These are phyloP conservation scores for Datnioides undecimradiatus DNA, from an alignment of 2,113 vertebrate species.

Conservation along the genomic window DNA sequence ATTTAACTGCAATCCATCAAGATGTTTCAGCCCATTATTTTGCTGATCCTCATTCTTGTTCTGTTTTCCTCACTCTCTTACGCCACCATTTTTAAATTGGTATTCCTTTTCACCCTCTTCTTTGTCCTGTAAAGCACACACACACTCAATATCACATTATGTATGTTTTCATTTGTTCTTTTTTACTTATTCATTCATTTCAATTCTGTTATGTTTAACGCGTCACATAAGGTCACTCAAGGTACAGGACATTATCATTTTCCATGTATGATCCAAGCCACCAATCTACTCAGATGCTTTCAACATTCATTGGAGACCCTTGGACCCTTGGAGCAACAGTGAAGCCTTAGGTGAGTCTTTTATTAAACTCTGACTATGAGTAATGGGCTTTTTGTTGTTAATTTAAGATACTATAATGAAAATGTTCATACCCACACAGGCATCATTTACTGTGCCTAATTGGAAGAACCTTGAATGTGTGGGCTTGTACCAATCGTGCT, in stretches of 20 bases:
- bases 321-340: background rate
- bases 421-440: background rate
- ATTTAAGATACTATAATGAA: background rate
- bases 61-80: conserved; percentile 99
- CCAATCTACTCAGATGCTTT: conserved; percentile 79
- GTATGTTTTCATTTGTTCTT: conserved; percentile 32
- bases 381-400: background rate
- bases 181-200: conserved; percentile 87
- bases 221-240: conserved; percentile 89
- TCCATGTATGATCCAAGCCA: conserved; percentile 83
- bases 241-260: conserved; percentile 89
- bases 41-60: conserved; percentile 99
- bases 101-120: conserved; percentile 97
- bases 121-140: conserved; percentile 92
- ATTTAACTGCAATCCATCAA: conserved; percentile 84
- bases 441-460: background rate
- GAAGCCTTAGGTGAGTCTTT: conserved; percentile 61
- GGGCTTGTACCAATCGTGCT: background rate
- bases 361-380: background rate
- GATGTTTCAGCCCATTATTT: conserved; percentile 99
- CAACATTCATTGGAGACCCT: conserved; percentile 69
- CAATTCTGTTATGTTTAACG: conserved; percentile 87
- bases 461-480: background rate
- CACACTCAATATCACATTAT: conserved; percentile 23
- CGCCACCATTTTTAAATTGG: conserved; percentile 99